Conservation (phyloP, 2,797 vertebrate species). For the Novumbra hubbsi region DNA sequence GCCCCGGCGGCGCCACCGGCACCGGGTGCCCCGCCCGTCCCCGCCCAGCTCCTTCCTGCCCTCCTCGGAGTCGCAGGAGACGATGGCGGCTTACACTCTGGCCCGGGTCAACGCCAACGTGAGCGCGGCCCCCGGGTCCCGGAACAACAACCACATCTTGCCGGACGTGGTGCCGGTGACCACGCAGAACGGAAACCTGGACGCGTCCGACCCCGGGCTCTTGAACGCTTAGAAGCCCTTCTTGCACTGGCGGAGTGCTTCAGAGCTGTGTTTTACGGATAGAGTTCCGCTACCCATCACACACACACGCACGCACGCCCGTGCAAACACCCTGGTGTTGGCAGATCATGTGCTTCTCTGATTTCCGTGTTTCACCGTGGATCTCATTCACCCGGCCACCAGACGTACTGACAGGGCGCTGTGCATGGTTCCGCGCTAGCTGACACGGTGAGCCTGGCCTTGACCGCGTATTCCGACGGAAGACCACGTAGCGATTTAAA, state of each 20-base stretch:
- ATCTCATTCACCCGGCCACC: neutral
- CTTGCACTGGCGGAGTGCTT: conserved; percentile 36
- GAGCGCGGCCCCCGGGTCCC: conserved; percentile 61
- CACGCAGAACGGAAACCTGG: conserved; percentile 82
- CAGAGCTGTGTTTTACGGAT: conserved; percentile 1
- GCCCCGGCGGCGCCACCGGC: conserved; percentile 75
- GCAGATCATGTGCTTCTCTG: neutral
- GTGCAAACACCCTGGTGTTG: neutral
- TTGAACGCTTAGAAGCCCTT: conserved; percentile 74
- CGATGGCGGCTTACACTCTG: conserved; percentile 76
- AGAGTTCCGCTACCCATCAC: neutral
- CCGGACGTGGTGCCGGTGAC: conserved; percentile 59
- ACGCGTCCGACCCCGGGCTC: conserved; percentile 75
- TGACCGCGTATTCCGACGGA: conserved; percentile 3
- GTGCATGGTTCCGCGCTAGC: neutral
- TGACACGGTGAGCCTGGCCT: neutral
- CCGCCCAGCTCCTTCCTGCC: conserved; percentile 79
- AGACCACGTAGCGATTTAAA: neutral
- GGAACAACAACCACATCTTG: conserved; percentile 70
- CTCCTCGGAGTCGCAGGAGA: conserved; percentile 81
- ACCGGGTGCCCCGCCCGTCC: conserved; percentile 69
- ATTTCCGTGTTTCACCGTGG: neutral
- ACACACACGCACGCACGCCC: too few relatives aligned
- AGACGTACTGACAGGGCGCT: neutral
- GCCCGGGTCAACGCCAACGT: conserved; percentile 74